Conservation (phyloP, 1,140 invertebrate genomes). For the Camponotus floridanus region DNA sequence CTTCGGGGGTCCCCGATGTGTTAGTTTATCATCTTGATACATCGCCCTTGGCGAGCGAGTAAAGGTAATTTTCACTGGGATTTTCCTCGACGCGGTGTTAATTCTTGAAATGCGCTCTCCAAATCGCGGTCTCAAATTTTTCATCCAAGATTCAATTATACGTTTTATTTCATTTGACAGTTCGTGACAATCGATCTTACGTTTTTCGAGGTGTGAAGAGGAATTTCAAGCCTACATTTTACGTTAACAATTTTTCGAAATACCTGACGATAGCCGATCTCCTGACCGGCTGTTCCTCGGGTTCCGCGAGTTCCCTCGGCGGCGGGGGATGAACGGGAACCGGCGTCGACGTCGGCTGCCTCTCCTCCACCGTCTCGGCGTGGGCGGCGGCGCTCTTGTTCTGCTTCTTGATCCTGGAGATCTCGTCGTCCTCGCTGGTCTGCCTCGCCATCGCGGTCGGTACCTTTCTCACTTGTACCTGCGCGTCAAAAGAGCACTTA, state of each 20-base stretch:
- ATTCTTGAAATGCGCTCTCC: background rate
- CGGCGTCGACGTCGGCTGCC: constrained; percentile 83
- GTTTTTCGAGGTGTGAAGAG: too few species aligned
- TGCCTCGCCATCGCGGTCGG: constrained; percentile 88
- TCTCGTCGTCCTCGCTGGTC: constrained; percentile 96
- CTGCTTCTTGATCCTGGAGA: constrained; percentile 94
- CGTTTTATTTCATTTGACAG: background rate
- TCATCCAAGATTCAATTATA: too few species aligned
- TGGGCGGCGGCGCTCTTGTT: constrained; percentile 89
- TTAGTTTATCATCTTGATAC: constrained; percentile 31
- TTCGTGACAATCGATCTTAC: too few species aligned
- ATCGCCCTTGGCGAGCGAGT: background rate
- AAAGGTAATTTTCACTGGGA: background rate
- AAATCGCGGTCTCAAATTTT: background rate
- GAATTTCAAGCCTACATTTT: background rate
- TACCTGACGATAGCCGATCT: constrained; percentile 81
- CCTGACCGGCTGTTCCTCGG: constrained; percentile 79
- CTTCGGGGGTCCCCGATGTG: background rate
- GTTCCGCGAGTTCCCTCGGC: constrained; percentile 74
- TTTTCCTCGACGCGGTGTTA: background rate
- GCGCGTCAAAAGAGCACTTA: constrained; percentile 63
- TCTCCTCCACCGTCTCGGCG: constrained; percentile 87
- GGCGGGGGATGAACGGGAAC: constrained; percentile 76
- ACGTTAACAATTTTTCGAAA: background rate
- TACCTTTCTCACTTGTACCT: constrained; percentile 83